These are phyloP conservation scores for Cryptus viduatorius DNA, from an alignment of 2,888 invertebrate genomes.

Conservation along the genomic window DNA sequence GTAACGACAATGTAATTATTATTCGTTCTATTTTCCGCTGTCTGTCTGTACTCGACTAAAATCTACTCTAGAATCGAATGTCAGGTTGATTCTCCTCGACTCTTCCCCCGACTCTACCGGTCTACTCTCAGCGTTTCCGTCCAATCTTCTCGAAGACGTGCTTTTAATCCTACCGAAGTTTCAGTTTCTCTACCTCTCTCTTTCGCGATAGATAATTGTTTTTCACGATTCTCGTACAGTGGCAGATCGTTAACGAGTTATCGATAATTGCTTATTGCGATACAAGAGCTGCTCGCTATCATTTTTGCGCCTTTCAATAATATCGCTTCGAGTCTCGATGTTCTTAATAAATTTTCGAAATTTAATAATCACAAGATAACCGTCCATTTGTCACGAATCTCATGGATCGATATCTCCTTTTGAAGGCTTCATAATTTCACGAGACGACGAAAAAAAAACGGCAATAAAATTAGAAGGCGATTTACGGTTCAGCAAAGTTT, in stretches of 20 bases:
- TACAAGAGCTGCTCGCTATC: neutral
- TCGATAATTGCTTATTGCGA: slow-evolving; percentile 6
- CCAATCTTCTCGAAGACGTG: slow-evolving; percentile 32
- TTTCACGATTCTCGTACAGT: slow-evolving; percentile 17
- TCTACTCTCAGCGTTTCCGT: neutral
- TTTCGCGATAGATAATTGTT: slow-evolving; percentile 1
- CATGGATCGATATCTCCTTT: neutral
- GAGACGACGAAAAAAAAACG: neutral
- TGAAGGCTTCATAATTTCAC: neutral
- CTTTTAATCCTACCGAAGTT: slow-evolving; percentile 26
- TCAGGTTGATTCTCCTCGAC: slow-evolving; percentile 43
- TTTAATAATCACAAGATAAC: neutral
- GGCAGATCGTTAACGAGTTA: slow-evolving; percentile 9
- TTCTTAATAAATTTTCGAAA: slow-evolving; percentile 9
- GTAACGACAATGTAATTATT: slow-evolving; percentile 30
- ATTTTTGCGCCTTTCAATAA: neutral
- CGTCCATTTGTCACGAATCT: neutral
- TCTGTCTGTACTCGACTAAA: slow-evolving; percentile 24
- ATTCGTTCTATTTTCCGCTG: slow-evolving; percentile 6
- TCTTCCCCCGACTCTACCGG: neutral
- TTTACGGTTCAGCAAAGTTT: too few relatives aligned
- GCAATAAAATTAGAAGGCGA: too few relatives aligned
- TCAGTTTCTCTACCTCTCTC: slow-evolving; percentile 8
- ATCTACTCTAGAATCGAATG: slow-evolving; percentile 46
- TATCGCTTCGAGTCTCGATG: neutral